A percentile compares a stretch with the other conserved stretches of the same genome.
Conservation (phyloP, 2,888 invertebrate genomes). For the Calliscelio sp. region DNA sequence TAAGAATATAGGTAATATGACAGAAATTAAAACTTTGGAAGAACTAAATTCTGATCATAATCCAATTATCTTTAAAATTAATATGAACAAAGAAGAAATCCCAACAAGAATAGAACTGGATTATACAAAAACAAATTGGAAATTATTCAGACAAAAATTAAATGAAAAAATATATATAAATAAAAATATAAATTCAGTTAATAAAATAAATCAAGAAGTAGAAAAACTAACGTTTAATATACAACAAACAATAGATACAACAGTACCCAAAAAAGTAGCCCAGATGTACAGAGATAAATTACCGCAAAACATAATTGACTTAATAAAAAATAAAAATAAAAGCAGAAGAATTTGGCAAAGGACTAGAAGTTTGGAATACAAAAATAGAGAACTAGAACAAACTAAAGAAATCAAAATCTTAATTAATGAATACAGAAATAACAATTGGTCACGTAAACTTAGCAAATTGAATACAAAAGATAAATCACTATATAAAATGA, state of each 20-base stretch:
- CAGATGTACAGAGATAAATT: background rate
- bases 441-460: slow-evolving; percentile 45
- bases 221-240: background rate
- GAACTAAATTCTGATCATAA: slow-evolving; percentile 76
- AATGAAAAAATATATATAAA: background rate
- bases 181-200: background rate
- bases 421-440: slow-evolving; percentile 50
- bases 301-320: background rate
- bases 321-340: slow-evolving; percentile 63
- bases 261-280: background rate
- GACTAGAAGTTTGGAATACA: slow-evolving; percentile 13
- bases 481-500: slow-evolving; percentile 55
- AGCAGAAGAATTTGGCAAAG: slow-evolving; percentile 62
- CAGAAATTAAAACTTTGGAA: too few relatives aligned
- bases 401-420: slow-evolving; percentile 50
- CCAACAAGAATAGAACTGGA: background rate
- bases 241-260: background rate
- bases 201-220: background rate
- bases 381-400: slow-evolving; percentile 17
- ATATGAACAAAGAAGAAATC: too few relatives aligned
- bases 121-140: background rate
- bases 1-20: slow-evolving; percentile 72
- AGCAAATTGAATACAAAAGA: slow-evolving; percentile 45
- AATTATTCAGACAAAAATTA: background rate
- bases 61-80: slow-evolving; percentile 68